Conservation (phyloP, 2,113 vertebrate genomes). For the Gasterosteus aculeatus region DNA sequence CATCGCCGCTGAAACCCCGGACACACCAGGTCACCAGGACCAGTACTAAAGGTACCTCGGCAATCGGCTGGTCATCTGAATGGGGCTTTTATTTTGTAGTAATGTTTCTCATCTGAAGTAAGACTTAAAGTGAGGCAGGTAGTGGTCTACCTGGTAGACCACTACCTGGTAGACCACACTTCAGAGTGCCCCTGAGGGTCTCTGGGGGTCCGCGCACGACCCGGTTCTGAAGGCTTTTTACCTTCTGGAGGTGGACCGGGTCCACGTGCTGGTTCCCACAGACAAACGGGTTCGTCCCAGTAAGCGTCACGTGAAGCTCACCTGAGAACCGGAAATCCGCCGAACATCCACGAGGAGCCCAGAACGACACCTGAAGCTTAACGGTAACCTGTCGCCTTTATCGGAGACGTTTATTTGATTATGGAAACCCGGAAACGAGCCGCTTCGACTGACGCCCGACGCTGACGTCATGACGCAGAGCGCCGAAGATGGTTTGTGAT, state of each 20-base stretch:
- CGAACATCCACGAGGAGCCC: not conserved
- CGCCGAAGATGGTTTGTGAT: not conserved
- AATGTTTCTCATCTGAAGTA: not conserved
- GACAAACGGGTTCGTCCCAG: not conserved
- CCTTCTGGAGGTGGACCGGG: not conserved
- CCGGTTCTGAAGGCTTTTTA: not conserved
- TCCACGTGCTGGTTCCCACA: not conserved
- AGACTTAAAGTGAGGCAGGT: not conserved
- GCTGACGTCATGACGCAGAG: conserved; percentile 39
- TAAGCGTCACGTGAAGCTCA: not conserved
- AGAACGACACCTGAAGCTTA: too few species aligned
- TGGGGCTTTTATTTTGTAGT: not conserved
- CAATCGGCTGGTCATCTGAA: not conserved
- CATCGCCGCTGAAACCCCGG: conserved; percentile 47
- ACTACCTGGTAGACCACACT: too few species aligned
- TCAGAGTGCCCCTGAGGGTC: not conserved
- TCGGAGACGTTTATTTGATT: conserved; percentile 18
- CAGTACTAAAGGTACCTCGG: too few species aligned
- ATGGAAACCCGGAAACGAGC: conserved; percentile 26
- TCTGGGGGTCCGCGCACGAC: not conserved
- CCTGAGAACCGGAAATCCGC: not conserved
- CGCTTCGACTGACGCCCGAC: fast-evolving
- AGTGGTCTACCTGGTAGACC: not conserved
- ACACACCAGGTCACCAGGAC: too few species aligned
- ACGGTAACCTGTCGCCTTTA: too few species aligned